phyloP scores from a whole-genome alignment of 2,797 vertebrate genomes.

The Selene dorsalis region DNA sequence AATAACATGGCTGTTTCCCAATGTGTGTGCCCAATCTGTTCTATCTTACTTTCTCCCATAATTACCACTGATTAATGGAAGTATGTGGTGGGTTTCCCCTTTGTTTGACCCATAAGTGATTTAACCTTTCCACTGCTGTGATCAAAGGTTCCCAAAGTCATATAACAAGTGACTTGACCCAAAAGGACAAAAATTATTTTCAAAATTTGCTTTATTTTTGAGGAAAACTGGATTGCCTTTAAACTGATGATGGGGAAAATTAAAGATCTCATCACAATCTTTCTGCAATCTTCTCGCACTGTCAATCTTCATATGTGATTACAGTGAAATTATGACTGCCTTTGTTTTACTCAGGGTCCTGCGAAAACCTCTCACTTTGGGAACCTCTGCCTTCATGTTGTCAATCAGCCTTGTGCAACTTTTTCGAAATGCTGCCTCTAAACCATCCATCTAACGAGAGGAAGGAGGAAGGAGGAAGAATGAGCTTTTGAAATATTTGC shows the following conservation, averaged over 20 bases:
- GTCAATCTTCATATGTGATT: background rate
- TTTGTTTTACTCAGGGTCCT: background rate
- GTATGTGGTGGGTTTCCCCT: background rate
- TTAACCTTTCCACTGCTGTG: constrained; percentile 30
- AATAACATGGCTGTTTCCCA: constrained; percentile 58
- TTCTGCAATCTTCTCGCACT: background rate
- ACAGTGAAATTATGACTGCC: background rate
- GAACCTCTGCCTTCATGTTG: constrained; percentile 40
- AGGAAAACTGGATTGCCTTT: background rate
- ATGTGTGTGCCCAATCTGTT: background rate
- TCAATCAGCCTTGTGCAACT: constrained; percentile 27
- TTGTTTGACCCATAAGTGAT: constrained; percentile 5
- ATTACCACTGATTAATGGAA: constrained; percentile 34
- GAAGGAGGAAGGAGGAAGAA: background rate
- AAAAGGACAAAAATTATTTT: background rate
- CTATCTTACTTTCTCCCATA: constrained; percentile 18
- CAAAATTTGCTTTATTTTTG: background rate
- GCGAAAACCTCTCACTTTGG: constrained; percentile 27
- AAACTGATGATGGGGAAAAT: background rate
- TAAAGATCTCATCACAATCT: background rate
- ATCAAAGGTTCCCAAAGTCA: constrained; percentile 39
- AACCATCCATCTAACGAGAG: constrained; percentile 16
- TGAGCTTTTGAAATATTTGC: constrained; percentile 35
- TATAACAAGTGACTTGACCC: background rate
- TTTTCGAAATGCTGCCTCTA: constrained; percentile 32